A percentile compares a stretch with the other conserved stretches of the same genome.
These are phyloP conservation scores for Amblyraja radiata DNA, from an alignment of 2,797 vertebrate species.

Conservation along the genomic window DNA sequence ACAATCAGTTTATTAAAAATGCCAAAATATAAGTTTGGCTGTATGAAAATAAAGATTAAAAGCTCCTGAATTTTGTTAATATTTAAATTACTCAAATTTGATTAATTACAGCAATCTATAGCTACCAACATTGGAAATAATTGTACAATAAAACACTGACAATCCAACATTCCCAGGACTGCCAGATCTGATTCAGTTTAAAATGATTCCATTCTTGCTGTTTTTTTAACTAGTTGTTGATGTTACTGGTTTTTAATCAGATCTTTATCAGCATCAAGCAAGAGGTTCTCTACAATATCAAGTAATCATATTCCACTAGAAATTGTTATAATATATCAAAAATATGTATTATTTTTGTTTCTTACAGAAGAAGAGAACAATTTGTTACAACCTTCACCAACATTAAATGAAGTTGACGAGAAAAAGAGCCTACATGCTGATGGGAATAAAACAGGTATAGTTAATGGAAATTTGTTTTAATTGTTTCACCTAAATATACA, in stretches of 20 bases:
- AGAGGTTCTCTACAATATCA: background rate
- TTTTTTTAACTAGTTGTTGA: background rate
- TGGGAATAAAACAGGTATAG: conserved; percentile 51
- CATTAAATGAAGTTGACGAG: conserved; percentile 46
- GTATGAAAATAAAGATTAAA: background rate
- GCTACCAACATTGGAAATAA: too few species aligned
- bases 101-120: background rate
- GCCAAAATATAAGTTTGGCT: background rate
- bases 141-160: too few species aligned
- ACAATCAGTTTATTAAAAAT: background rate
- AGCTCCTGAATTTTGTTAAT: background rate
- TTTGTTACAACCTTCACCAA: background rate
- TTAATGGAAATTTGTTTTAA: conserved; percentile 41
- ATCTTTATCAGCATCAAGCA: background rate
- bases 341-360: conserved; percentile 41
- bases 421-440: conserved; percentile 50
- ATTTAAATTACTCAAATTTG: background rate
- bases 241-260: background rate
- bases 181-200: background rate
- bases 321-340: background rate
- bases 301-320: background rate
- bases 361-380: conserved; percentile 68
- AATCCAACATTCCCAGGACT: too few species aligned
- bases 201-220: background rate
- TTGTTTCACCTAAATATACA: background rate